These are phyloP conservation scores for Mythimna lalbum DNA, from an alignment of 2,888 invertebrate genomes.

Conservation along the genomic window DNA sequence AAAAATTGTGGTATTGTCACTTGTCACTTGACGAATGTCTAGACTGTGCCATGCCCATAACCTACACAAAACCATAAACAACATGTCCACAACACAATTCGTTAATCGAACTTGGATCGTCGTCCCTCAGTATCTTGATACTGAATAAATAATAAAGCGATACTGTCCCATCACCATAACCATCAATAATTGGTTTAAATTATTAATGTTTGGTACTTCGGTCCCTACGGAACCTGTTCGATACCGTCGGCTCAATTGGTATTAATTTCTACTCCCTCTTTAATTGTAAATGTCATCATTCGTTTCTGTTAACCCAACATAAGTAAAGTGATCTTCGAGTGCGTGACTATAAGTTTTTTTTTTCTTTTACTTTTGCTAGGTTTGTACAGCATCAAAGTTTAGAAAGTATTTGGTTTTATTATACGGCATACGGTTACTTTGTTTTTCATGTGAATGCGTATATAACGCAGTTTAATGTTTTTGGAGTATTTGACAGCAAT, in stretches of 20 bases:
- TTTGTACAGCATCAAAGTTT: too few species aligned
- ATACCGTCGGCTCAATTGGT: constrained; percentile 23
- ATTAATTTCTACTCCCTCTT: constrained; percentile 12
- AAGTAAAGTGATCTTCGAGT: too few species aligned
- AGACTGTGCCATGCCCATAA: background rate
- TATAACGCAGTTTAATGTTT: too few species aligned
- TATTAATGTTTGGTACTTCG: constrained; percentile 37
- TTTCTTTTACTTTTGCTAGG: too few species aligned
- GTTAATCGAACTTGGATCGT: constrained; percentile 3
- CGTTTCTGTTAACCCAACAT: background rate
- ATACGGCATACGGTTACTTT: too few species aligned
- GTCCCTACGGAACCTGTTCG: constrained; percentile 11
- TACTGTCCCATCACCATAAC: constrained; percentile 43
- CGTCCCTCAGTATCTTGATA: constrained; percentile 25
- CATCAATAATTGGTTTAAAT: constrained; percentile 50
- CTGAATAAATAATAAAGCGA: constrained; percentile 52
- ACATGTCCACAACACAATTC: constrained; percentile 8
- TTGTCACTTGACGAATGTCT: too few species aligned
- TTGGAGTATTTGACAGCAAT: too few species aligned
- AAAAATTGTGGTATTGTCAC: too few species aligned
- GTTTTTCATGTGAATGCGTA: too few species aligned
- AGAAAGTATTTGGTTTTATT: too few species aligned
- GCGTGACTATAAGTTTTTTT: too few species aligned
- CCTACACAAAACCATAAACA: constrained; percentile 18
- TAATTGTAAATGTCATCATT: constrained; percentile 6